Conservation (phyloP, 2,888 invertebrate genomes). For the Acleris literana region DNA sequence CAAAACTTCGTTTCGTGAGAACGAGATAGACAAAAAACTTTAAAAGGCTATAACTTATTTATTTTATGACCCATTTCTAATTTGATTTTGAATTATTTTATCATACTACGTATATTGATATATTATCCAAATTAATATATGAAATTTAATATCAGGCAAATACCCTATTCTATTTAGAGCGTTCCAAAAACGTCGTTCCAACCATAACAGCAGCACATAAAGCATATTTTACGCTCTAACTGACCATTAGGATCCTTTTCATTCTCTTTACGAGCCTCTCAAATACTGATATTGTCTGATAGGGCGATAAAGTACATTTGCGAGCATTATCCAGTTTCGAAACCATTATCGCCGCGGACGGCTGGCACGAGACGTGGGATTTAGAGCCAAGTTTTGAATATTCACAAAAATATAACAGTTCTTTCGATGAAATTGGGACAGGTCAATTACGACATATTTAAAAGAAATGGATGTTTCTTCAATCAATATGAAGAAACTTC, state of each 20-base stretch:
- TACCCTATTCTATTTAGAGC: no score
- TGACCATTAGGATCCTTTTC: conserved; percentile 38
- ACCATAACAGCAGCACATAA: conserved; percentile 34
- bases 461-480: no score
- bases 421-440: not conserved
- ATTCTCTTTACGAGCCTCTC: conserved; percentile 37
- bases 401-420: not conserved
- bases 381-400: conserved; percentile 6
- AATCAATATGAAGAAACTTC: no score
- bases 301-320: conserved; percentile 29
- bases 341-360: conserved; percentile 16
- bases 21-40: no score
- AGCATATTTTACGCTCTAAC: conserved; percentile 36
- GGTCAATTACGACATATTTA: not conserved
- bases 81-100: no score
- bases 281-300: conserved; percentile 38
- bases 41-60: no score
- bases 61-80: no score
- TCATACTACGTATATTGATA: no score
- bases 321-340: conserved; percentile 23
- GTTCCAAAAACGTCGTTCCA: not conserved
- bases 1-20: no score
- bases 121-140: no score
- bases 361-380: conserved; percentile 1
- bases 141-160: no score